Base-by-base conservation (phyloP, 35 echinoderm and acorn worm species). In the Ophioderma brevispina region DNA sequence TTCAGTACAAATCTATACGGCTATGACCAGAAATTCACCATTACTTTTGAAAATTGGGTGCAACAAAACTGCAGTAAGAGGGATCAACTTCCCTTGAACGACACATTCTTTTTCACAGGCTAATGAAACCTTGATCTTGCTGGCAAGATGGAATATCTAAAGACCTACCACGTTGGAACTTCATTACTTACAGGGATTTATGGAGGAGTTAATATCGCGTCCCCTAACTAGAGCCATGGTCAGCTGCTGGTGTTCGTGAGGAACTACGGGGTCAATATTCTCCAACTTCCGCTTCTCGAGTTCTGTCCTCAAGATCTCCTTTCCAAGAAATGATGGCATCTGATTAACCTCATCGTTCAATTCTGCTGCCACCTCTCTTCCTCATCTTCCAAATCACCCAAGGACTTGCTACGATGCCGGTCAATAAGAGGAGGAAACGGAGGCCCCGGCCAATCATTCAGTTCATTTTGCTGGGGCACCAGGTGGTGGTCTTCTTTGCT, bases 231-330 rank as follows among this genome's bases (percentile, higher is more conserved):
- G 92, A 93, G 81, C 93, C 96, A 38, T 90, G 77, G 78, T 98
- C 89, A 33, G 93, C 96, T 78, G 96, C 85, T 28, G 96, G 96
- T 31, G 96, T 93, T 81, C 96, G 92, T 15, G 96, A 95, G 41
- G 93, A 93, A 64, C 87, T 95, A 36, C 96, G 37, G 96, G 96
- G 78, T 98, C 93, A 64, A 98, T 86, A 85, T 95, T 92, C 38
- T 94, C 87, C 21, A 87, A 70, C 40, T 90, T 89, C 32, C 82
- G 37, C 87, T 95, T 95, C 70, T 92, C 84, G 14, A 98, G 43
- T 76, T 98, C 90, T 1, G 86, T 85, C 77, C 84, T 80, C 10
- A 98, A 59, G 36, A 98, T 98, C 81, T 92, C 93, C 50, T 93
- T 95, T 32, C 96, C 96, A 1, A 98, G 80, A 11, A 87, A 89